A percentile compares a stretch with the other conserved stretches of the same genome.
Evolutionary conservation across 2,113 vertebrate genomes (phyloP).

Genomic region (Henicopernis longicauda): DNA sequence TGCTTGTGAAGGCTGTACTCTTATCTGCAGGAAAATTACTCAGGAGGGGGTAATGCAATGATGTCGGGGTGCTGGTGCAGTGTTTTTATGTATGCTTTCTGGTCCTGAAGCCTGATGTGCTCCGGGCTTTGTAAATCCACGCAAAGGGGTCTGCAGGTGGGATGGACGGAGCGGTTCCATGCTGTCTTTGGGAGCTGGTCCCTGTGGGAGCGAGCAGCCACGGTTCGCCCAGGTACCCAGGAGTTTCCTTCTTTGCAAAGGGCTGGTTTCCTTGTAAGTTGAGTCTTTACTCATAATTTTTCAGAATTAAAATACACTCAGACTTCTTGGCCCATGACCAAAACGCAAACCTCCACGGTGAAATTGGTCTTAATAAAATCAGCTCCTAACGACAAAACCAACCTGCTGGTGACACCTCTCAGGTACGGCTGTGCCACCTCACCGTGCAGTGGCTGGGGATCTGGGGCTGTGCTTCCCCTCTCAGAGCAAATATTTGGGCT

Average conservation of each 20-base stretch:
- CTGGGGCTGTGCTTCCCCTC: accelerated
- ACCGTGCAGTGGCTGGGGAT: accelerated
- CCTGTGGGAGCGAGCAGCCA: not conserved
- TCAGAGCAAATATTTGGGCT: not conserved
- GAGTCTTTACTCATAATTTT: not conserved
- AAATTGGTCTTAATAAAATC: not conserved
- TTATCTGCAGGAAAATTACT: not conserved
- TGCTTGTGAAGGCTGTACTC: not conserved
- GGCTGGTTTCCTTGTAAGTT: not conserved
- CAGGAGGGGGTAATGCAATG: not conserved
- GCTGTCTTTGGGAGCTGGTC: not conserved
- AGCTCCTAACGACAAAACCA: not conserved
- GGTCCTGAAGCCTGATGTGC: not conserved
- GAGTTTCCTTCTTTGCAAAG: not conserved
- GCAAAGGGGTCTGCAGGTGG: not conserved
- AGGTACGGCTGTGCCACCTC: not conserved
- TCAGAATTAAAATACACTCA: not conserved
- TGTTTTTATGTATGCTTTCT: not conserved
- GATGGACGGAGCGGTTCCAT: too few species aligned
- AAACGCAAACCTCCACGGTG: not conserved
- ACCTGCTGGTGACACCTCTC: not conserved
- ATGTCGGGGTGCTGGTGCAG: not conserved
- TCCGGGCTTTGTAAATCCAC: not conserved
- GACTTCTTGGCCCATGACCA: not conserved
- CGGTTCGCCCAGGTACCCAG: not conserved